Evolutionary conservation across 1,140 invertebrate genomes (phyloP).

Genomic region (Microplitis demolitor): DNA sequence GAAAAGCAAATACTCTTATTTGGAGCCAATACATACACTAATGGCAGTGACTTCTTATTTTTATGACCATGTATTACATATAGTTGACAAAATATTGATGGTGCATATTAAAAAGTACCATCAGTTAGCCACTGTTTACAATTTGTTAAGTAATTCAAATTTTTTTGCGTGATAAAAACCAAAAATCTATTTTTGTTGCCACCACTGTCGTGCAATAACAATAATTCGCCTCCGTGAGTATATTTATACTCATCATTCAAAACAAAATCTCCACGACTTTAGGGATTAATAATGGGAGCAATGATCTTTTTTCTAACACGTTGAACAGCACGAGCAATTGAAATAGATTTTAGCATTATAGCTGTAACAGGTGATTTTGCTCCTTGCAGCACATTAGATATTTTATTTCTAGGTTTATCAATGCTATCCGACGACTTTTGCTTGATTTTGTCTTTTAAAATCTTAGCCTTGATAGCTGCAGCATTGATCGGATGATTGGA

Average conservation of each 20-base stretch:
- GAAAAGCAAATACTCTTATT: neutral
- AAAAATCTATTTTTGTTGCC: neutral
- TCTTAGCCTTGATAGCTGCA: neutral
- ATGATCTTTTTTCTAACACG: neutral
- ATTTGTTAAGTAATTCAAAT: neutral
- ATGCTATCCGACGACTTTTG: neutral
- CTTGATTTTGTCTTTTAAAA: neutral
- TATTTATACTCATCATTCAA: neutral
- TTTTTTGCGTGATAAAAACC: neutral
- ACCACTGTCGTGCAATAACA: neutral
- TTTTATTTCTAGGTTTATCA: neutral
- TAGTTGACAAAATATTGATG: neutral
- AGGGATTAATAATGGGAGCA: neutral
- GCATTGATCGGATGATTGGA: neutral
- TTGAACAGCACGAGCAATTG: neutral
- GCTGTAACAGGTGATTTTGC: neutral
- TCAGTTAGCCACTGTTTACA: constrained; percentile 13
- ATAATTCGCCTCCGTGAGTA: neutral
- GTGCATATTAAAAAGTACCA: constrained; percentile 17
- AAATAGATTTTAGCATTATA: neutral
- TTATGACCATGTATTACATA: neutral
- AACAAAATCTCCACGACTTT: neutral
- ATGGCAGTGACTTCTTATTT: neutral
- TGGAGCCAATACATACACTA: neutral
- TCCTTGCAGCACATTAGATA: neutral